A percentile compares a stretch with the other conserved stretches of the same genome.
Conservation (phyloP, 1,140 invertebrate species). For the Aphelenchoides fujianensis region DNA sequence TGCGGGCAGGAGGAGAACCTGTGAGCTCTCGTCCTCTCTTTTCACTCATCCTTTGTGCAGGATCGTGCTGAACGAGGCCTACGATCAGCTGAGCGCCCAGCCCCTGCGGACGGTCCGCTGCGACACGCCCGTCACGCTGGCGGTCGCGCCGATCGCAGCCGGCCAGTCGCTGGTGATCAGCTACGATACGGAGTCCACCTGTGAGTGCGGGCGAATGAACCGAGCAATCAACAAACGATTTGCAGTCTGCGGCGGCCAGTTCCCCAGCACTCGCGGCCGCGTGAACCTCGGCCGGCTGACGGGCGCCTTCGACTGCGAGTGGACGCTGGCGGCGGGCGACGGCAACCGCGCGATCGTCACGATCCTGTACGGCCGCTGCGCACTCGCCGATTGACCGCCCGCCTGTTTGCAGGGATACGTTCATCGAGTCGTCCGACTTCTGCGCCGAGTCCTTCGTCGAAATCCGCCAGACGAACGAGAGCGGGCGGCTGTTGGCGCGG, state of each 20-base stretch:
- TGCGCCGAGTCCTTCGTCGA: slow-evolving; percentile 14
- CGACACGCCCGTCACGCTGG: not conserved
- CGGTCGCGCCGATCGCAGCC: not conserved
- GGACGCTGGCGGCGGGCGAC: slow-evolving; percentile 23
- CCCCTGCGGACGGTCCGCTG: not conserved
- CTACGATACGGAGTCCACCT: slow-evolving; percentile 37
- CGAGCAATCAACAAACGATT: not conserved
- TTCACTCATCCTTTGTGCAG: not conserved
- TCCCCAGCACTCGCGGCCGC: slow-evolving; percentile 2
- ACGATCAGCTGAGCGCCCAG: not conserved
- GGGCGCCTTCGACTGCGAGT: slow-evolving; percentile 35
- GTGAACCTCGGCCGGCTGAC: slow-evolving; percentile 18
- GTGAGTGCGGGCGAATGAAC: slow-evolving; percentile 24
- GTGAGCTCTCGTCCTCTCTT: too few species aligned
- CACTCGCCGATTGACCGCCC: not conserved
- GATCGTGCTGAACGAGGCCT: not conserved
- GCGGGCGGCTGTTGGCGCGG: not conserved
- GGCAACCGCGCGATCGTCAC: slow-evolving; percentile 28
- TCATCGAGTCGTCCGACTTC: not conserved
- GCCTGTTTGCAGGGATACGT: not conserved
- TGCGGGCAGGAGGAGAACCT: not conserved
- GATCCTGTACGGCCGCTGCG: slow-evolving; percentile 14
- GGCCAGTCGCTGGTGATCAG: not conserved
- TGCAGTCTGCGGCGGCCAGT: slow-evolving; percentile 39
- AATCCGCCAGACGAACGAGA: not conserved